phyloP scores from a whole-genome alignment of 2,888 invertebrate genomes.

The Tenthredo amoena region DNA sequence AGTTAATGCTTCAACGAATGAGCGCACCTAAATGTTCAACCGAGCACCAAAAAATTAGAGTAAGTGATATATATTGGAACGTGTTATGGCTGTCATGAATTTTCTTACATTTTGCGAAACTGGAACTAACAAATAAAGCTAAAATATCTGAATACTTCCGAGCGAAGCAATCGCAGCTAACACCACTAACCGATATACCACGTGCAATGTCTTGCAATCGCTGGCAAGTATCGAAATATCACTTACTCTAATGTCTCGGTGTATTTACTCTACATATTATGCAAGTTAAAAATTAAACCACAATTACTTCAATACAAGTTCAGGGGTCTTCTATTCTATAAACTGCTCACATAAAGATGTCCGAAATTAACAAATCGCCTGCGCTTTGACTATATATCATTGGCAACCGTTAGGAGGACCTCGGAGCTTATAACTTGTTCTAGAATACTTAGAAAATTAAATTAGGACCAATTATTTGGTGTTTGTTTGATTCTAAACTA shows the following conservation, averaged over 20 bases:
- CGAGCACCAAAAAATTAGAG: conserved; percentile 94
- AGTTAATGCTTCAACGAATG: conserved; percentile 95
- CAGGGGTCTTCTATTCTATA: conserved; percentile 14
- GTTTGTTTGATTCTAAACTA: not conserved
- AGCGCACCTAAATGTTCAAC: conserved; percentile 91
- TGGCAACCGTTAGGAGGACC: not conserved
- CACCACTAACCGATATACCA: conserved; percentile 47
- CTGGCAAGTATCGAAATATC: conserved; percentile 64
- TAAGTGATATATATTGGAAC: conserved; percentile 83
- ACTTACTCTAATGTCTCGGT: conserved; percentile 75
- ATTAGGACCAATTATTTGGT: conserved; percentile 3
- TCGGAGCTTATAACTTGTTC: not conserved
- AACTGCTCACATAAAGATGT: not conserved
- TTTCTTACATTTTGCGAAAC: conserved; percentile 64
- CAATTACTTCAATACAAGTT: conserved; percentile 12
- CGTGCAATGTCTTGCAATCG: conserved; percentile 56
- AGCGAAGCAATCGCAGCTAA: conserved; percentile 53
- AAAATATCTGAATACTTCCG: conserved; percentile 56
- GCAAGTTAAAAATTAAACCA: not conserved
- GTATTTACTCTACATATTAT: conserved; percentile 20
- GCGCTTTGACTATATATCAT: conserved; percentile 9
- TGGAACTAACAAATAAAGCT: conserved; percentile 55
- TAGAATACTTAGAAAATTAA: not conserved
- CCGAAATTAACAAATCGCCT: not conserved
- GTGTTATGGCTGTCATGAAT: conserved; percentile 69